Evolutionary conservation across 2,797 vertebrate species (phyloP), one percentile per base, ranked within the genome.

Genomic region (Sphaeramia orbicularis): DNA sequence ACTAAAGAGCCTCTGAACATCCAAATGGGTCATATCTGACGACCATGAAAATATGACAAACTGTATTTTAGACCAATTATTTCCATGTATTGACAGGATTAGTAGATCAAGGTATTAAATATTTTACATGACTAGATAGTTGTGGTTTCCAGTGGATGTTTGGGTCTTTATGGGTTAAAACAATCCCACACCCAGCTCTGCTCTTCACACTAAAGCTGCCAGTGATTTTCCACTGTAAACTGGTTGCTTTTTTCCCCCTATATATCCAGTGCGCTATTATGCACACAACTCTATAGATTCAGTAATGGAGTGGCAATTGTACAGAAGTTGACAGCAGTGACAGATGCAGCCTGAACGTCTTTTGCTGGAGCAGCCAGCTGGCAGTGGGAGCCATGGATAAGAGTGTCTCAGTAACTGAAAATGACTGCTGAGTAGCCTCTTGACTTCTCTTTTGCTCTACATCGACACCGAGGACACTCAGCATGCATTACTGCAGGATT

Each of bases 401-500:
- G 49, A 72, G 71, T 61, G 71, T 73, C 60, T 74, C 60, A 57
- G 59, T 53, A 19, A 55, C 37, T 37, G 50, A 71, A 35, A 71
- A 64, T 43, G 66, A 64, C 36, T 62, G 66, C 24, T 40, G 60
- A 75, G 58, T 19, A 50, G 47, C 71, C 60, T 68, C 52, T 74
- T 56, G 61, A 82, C 62, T 62, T 61, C 32, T 59, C 52, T 70
- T 81, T 66, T 70, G 74, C 60, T 65, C 24, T 13, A 38, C 41
- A 32, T 48, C 63, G 56, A 47, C 66, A 63, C 56, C 71, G 42
- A 59, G 21, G 50, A 42, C 60, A 35, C 32, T 10, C 32, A 35
- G 32, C 7, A 41, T 9, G 35, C 56, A 65, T 71, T 71, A 71
- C 42, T 19, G 57, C 50, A 47, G 53, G 45, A 70, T 70, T 65